These are phyloP conservation scores for Pygoscelis adeliae DNA, from an alignment of 2,113 vertebrate species.

Conservation along the genomic window DNA sequence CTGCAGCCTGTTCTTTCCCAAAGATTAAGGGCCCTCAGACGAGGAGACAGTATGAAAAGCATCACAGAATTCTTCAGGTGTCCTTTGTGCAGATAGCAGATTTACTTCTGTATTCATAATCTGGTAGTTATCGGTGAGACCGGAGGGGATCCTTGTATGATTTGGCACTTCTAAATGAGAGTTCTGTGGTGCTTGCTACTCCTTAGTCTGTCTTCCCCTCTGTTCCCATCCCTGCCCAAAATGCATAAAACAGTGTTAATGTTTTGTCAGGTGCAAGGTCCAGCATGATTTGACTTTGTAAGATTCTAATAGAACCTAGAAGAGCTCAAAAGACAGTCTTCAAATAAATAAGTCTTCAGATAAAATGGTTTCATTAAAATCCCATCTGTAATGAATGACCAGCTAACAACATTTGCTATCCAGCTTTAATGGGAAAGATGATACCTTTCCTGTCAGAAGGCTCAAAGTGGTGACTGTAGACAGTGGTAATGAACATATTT, in stretches of 20 bases:
- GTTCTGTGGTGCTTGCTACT: neutral
- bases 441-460: neutral
- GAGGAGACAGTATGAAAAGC: neutral
- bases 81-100: neutral
- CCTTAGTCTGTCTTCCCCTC: neutral
- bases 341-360: neutral
- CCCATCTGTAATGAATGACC: neutral
- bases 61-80: neutral
- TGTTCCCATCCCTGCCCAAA: neutral
- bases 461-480: neutral
- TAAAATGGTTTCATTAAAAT: neutral
- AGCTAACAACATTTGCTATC: neutral
- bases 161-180: neutral
- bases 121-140: neutral
- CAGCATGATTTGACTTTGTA: neutral
- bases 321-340: neutral
- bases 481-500: neutral
- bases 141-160: neutral
- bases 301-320: neutral
- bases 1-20: neutral
- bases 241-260: neutral
- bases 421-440: neutral
- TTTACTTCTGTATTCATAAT: neutral
- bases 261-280: neutral
- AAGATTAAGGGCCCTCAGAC: neutral